Conservation (phyloP, 2,888 invertebrate species). For the Drosophila setosimentum region DNA sequence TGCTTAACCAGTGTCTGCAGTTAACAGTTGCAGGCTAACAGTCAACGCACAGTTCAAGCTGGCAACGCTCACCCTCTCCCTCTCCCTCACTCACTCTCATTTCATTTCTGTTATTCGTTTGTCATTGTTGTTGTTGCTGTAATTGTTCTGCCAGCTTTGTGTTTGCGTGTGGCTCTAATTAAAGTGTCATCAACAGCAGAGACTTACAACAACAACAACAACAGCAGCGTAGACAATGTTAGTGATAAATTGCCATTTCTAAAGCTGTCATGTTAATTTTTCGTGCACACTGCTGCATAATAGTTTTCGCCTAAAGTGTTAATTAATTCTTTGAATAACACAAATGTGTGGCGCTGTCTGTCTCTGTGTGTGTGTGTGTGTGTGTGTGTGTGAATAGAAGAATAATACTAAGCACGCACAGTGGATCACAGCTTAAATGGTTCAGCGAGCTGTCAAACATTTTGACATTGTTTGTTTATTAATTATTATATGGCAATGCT, state of each 20-base stretch:
- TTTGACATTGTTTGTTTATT: background rate
- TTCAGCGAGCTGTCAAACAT: background rate
- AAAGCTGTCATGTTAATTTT: constrained; percentile 81
- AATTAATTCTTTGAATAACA: constrained; percentile 76
- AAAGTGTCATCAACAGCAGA: constrained; percentile 77
- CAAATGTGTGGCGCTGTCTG: constrained; percentile 39
- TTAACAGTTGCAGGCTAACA: constrained; percentile 18
- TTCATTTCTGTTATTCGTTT: constrained; percentile 11
- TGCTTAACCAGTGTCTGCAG: constrained; percentile 32
- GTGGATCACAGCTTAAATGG: constrained; percentile 13
- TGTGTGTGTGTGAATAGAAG: background rate
- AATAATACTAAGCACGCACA: constrained; percentile 13
- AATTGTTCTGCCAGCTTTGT: constrained; percentile 45
- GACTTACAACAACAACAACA: constrained; percentile 35
- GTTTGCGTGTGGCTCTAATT: constrained; percentile 80
- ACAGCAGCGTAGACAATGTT: constrained; percentile 55
- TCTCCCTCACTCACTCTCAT: background rate
- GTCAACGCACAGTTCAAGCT: constrained; percentile 9
- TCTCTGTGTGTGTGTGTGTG: background rate
- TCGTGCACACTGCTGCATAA: constrained; percentile 75
- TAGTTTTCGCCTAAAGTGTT: constrained; percentile 79
- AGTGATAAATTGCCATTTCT: constrained; percentile 81
- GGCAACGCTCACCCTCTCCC: constrained; percentile 38
- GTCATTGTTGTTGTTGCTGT: constrained; percentile 6
- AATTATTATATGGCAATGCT: background rate